Percentiles rank a stretch among this genome's conserved stretches.
phyloP scores from a whole-genome alignment of 2,888 invertebrate genomes.

The Leistus spinibarbis region DNA sequence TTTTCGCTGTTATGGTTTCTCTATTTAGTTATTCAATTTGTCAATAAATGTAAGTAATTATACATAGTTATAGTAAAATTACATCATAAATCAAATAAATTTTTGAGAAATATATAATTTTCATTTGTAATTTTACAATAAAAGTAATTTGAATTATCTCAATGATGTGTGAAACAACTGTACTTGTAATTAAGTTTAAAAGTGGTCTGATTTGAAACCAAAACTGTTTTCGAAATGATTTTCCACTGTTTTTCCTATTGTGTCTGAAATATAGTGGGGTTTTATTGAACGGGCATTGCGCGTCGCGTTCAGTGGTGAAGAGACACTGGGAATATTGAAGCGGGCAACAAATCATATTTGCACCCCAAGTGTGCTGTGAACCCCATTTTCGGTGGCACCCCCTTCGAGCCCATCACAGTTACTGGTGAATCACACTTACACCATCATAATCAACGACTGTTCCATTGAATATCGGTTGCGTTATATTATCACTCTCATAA shows the following conservation, averaged over 20 bases:
- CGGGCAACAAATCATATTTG: conserved; percentile 37
- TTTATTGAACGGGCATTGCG: conserved; percentile 4
- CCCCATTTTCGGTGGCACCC: conserved; percentile 13
- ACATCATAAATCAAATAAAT: no score
- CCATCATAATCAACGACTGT: conserved; percentile 35
- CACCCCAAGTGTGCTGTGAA: conserved; percentile 14
- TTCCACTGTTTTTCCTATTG: background rate
- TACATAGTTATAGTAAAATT: no score
- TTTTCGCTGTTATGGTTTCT: no score
- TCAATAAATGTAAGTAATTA: no score
- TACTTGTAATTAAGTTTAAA: background rate
- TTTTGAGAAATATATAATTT: no score
- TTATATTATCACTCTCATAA: conserved; percentile 26
- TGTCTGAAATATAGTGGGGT: background rate
- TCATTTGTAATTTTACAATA: no score
- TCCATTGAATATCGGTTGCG: conserved; percentile 35
- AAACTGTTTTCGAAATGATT: background rate
- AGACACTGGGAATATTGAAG: conserved; percentile 36
- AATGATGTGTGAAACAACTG: background rate
- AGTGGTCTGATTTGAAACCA: background rate
- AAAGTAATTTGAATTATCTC: background rate
- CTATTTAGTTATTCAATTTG: no score
- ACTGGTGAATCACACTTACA: conserved; percentile 38
- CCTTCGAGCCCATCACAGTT: conserved; percentile 18
- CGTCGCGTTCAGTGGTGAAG: background rate